Percentiles rank a stretch among this genome's conserved stretches.
These are phyloP conservation scores for Marmota monax DNA, from an alignment of 2,113 vertebrate genomes.

Conservation along the genomic window DNA sequence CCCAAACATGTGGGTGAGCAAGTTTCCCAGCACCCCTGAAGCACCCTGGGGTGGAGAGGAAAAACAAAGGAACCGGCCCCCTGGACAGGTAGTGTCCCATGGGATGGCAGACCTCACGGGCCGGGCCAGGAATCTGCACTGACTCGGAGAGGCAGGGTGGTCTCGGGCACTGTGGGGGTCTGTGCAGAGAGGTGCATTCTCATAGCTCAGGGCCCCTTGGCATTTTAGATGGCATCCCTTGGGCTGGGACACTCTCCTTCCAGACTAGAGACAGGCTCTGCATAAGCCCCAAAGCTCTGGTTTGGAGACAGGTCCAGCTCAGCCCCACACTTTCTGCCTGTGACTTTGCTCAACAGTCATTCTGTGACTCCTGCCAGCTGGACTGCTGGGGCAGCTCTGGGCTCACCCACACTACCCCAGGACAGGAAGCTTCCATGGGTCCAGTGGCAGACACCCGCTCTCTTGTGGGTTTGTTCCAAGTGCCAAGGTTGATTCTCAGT, in stretches of 20 bases:
- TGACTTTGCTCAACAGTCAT: rapidly evolving
- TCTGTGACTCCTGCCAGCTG: not conserved
- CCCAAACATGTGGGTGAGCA: rapidly evolving
- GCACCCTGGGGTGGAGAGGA: not conserved
- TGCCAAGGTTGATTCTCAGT: rapidly evolving
- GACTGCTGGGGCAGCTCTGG: not conserved
- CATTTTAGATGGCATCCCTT: rapidly evolving
- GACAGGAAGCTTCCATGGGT: not conserved
- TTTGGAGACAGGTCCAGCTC: not conserved
- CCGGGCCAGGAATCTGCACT: not conserved
- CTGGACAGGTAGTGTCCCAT: too few relatives aligned
- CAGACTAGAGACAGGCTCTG: not conserved
- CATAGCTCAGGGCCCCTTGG: not conserved
- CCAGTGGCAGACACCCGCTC: rapidly evolving
- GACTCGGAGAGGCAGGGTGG: not conserved
- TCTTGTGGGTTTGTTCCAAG: not conserved
- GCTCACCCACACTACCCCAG: not conserved
- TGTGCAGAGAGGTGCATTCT: too few relatives aligned
- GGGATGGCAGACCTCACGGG: not conserved
- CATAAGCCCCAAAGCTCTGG: not conserved
- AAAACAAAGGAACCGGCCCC: not conserved
- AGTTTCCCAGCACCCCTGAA: not conserved
- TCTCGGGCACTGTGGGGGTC: rapidly evolving
- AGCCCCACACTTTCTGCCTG: not conserved
- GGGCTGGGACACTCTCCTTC: not conserved